phyloP scores from a whole-genome alignment of 1,140 invertebrate species.

The Sinella curviseta region DNA sequence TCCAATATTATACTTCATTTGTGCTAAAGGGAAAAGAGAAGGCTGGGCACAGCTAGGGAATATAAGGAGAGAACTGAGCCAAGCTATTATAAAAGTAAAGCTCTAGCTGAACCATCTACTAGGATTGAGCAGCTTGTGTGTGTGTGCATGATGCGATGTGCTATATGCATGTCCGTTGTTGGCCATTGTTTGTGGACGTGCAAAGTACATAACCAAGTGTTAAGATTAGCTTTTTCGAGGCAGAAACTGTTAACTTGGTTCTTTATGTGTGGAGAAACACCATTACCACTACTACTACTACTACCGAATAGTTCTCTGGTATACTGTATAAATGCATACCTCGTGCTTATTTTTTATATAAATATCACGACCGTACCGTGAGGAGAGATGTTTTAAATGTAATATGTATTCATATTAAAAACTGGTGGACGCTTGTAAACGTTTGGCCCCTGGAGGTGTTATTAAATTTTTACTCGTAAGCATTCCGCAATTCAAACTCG shows the following conservation, averaged over 20 bases:
- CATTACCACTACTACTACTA: neutral
- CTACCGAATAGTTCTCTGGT: neutral
- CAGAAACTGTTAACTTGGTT: conserved; percentile 11
- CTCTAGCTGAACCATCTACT: neutral
- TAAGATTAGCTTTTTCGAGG: conserved; percentile 16
- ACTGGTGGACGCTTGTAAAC: neutral
- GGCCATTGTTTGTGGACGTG: conserved; percentile 18
- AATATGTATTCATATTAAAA: neutral
- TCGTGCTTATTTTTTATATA: no score
- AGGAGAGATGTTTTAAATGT: neutral
- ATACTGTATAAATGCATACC: no score
- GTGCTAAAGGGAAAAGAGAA: conserved; percentile 5
- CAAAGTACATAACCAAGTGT: conserved; percentile 8
- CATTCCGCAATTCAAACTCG: neutral
- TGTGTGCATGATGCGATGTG: neutral
- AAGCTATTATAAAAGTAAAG: neutral
- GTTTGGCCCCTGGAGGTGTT: neutral
- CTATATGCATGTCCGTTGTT: neutral
- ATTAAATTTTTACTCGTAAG: neutral
- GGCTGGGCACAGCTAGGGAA: neutral
- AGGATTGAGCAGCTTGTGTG: neutral
- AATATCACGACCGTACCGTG: no score
- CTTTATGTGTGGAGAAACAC: conserved; percentile 4
- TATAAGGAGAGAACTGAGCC: neutral
- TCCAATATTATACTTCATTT: conserved; percentile 22